Evolutionary conservation across 1,140 invertebrate species (phyloP), one percentile per base, ranked within the genome.

Genomic region (Vanessa atalanta): DNA sequence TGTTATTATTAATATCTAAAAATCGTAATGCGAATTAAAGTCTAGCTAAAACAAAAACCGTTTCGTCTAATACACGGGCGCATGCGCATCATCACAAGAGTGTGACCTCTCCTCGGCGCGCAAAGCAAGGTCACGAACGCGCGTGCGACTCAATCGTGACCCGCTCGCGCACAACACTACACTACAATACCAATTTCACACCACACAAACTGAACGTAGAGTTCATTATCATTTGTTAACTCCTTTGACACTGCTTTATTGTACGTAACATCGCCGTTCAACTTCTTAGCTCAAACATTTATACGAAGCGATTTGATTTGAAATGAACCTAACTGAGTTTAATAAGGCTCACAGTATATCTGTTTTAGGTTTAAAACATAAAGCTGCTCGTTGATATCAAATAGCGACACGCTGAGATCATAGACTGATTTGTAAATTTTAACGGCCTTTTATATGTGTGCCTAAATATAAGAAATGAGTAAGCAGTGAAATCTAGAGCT

Each of bases 61-160:
- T 50, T 66, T 55, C 63, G 53, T 66, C 65, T 72, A 72, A 47
- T 67, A 72, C 15, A 57, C 65, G 47, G 50, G 72, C 57, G 68
- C 70, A 71, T 65, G 82, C 85, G 88, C 86, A 91, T 91, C 88
- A 85, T 81, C 85, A 83, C 87, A 84, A 85, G 81, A 86, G 83
- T 89, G 80, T 84, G 88, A 89, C 89, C 87, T 91, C 87, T 88
- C 84, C 75, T 78, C 82, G 81, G 88, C 84, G 87, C 84, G 73
- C 88, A 82, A 86, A 82, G 88, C 89, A 91, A 91, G 89, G 89
- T 91, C 89, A 91, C 87, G 89, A 90, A 86, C 89, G 86, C 88
- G 88, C 89, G 89, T 91, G 88, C 88, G 84, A 82, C 75, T 82
- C 76, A 84, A 83, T 91, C 88, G 89, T 91, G 89, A 91, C 88